Conservation (phyloP, 2,113 vertebrate genomes). For the Lonchura striata region DNA sequence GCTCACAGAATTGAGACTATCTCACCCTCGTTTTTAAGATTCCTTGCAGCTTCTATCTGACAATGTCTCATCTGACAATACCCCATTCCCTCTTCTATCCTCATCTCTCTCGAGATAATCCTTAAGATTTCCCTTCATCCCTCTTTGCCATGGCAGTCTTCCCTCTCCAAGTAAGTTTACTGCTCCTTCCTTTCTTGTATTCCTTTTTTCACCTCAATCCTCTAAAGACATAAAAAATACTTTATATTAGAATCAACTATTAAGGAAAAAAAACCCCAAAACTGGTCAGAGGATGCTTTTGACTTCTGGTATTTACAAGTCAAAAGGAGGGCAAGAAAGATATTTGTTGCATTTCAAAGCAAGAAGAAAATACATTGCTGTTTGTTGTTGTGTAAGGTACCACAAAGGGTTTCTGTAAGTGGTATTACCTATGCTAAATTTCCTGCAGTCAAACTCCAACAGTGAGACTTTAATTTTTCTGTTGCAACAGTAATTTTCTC, state of each 20-base stretch:
- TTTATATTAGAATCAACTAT: background rate
- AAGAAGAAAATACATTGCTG: background rate
- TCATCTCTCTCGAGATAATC: background rate
- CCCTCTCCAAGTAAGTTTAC: background rate
- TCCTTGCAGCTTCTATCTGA: background rate
- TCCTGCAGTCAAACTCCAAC: background rate
- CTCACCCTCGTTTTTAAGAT: background rate
- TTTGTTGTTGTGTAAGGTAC: background rate
- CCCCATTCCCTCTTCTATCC: background rate
- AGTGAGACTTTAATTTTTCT: background rate
- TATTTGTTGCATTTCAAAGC: background rate
- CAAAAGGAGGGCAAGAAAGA: background rate
- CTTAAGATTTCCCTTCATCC: background rate
- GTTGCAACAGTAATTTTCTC: constrained; percentile 10
- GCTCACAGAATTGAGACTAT: background rate
- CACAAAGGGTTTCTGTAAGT: background rate
- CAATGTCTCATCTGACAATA: background rate
- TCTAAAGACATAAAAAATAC: background rate
- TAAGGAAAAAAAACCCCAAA: background rate
- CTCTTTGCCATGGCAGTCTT: background rate
- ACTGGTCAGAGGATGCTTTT: background rate
- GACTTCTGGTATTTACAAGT: background rate
- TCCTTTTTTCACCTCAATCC: background rate
- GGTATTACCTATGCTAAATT: background rate
- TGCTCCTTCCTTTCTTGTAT: background rate